Evolutionary conservation across 1,140 invertebrate species (phyloP), one percentile per base, ranked within the genome.

Genomic region (Stegodyphus mimosarum): DNA sequence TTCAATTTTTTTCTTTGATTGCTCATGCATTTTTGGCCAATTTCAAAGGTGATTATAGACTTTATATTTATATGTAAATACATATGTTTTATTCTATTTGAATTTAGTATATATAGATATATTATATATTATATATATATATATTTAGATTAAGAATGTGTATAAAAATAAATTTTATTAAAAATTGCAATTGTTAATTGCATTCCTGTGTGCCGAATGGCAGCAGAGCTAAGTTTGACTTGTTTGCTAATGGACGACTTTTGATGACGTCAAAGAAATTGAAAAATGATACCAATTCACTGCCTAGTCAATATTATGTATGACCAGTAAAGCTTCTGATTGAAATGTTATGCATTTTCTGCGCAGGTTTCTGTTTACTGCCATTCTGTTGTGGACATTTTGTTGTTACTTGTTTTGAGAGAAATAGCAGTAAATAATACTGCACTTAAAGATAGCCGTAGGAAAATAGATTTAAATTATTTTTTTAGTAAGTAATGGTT

Each of bases 61-160:
- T 84, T 84, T 84, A 84, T 84, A 84, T 84, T 84, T 84, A 84
- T 84, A 84, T 84, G 81, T 84, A 84, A 75, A 84, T 84, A 84
- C 52, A 52, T 49, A 33, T 71, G 63, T 84, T 84, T 33, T 84
- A 84, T 72, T 84, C 72, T 84, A 67, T 83, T 84, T 84, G 60
- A 84, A 84, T 84, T 84, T 84, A 84, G 81, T 84, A 84, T 84
- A 84, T 84, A 84, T 50, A 84, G 81, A 84, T 75, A 76, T 75
- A 84, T 83, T 55, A 69, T 84, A 84, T 84, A 76, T 70, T 69
- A 72, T 63, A 52, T 74, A 83, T 74, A 75, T 67, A 74, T 18
- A 70, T 18, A 49, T 52, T 55, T 9, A 10, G 55, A 10, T 10
- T 10, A 5, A 60, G 15, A 15, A 60, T 10, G 15, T 66, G 48